A percentile compares a stretch with the other conserved stretches of the same genome.
Evolutionary conservation across 2,888 invertebrate genomes (phyloP).

Genomic region (Fragum fragum): DNA sequence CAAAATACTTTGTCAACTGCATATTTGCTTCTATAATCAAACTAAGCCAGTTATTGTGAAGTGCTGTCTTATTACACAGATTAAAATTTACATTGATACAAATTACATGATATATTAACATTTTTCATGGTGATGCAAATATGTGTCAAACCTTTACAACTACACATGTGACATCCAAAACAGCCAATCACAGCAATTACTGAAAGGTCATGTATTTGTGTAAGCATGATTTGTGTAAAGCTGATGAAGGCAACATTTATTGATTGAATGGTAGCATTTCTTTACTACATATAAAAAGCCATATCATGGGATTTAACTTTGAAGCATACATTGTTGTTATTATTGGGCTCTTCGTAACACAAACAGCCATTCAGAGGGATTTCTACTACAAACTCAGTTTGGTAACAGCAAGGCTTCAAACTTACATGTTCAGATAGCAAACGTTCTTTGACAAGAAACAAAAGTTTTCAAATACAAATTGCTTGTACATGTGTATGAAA

Average conservation of each 20-base stretch:
- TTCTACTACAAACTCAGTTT: neutral
- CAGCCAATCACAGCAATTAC: neutral
- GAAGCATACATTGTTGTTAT: neutral
- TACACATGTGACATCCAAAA: constrained; percentile 2
- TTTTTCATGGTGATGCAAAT: neutral
- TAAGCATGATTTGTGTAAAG: constrained; percentile 1
- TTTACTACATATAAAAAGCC: constrained; percentile 3
- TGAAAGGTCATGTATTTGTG: neutral
- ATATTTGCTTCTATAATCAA: no score
- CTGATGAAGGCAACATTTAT: constrained; percentile 3
- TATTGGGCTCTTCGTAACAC: neutral
- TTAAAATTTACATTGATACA: no score
- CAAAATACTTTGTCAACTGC: no score
- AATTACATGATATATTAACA: neutral
- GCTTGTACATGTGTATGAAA: no score
- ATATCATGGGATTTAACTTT: neutral
- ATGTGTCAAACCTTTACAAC: constrained; percentile 3
- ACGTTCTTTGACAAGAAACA: no score
- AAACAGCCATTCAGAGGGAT: neutral
- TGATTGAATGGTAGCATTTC: neutral
- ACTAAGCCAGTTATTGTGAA: no score
- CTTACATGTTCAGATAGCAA: neutral
- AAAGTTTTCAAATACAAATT: no score
- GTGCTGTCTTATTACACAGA: no score
- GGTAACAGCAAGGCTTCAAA: neutral